phyloP scores from a whole-genome alignment of 2,797 vertebrate species.

The Hoplostethus atlanticus region DNA sequence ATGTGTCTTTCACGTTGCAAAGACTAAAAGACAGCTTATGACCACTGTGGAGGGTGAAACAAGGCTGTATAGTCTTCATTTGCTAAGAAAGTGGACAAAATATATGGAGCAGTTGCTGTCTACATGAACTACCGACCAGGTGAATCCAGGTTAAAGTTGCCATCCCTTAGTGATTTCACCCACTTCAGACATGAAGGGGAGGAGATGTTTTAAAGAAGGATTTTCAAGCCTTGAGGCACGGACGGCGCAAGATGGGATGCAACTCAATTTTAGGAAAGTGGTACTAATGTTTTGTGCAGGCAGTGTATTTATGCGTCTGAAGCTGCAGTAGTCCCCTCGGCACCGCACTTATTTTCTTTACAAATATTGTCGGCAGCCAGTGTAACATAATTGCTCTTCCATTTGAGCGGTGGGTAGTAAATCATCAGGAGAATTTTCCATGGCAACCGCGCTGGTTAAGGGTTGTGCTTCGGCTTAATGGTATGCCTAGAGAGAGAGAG shows the following conservation, averaged over 20 bases:
- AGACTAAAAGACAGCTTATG: no score
- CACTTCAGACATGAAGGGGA: not conserved
- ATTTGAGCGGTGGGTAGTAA: conserved; percentile 66
- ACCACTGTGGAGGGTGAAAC: no score
- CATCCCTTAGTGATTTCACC: no score
- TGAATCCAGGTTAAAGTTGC: no score
- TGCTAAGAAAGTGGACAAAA: no score
- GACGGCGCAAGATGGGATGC: not conserved
- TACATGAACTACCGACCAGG: no score
- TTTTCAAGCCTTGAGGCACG: not conserved
- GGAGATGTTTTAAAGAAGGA: not conserved
- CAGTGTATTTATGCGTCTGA: not conserved
- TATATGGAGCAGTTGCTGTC: no score
- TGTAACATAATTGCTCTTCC: conserved; percentile 44
- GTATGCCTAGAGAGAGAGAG: conserved; percentile 55
- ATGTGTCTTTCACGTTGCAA: no score
- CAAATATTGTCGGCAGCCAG: conserved; percentile 37
- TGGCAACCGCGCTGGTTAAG: conserved; percentile 74
- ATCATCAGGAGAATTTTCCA: conserved; percentile 69
- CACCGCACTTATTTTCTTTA: conserved; percentile 30
- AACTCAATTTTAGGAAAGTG: conserved; percentile 7
- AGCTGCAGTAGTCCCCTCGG: not conserved
- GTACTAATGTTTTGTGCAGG: conserved; percentile 10
- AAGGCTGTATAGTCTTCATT: no score
- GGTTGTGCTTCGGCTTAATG: conserved; percentile 62